Evolutionary conservation across 2,113 vertebrate genomes (phyloP).

Genomic region (Accipiter virgatus): DNA sequence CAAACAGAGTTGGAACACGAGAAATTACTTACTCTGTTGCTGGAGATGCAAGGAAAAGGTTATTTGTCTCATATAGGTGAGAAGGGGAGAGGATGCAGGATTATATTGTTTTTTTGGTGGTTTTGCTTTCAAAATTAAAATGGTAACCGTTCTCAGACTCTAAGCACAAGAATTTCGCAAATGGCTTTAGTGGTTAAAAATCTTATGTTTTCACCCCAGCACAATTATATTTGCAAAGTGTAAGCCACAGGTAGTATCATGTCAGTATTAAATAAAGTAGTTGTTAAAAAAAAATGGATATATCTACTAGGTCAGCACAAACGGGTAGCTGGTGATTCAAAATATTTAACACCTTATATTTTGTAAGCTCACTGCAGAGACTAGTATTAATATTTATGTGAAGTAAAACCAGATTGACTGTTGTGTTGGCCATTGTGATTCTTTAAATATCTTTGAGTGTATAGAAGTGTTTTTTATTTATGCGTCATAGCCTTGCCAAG

Average conservation of each 20-base stretch:
- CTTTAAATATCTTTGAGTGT: not conserved
- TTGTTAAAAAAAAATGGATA: not conserved
- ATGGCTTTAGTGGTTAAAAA: not conserved
- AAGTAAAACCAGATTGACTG: not conserved
- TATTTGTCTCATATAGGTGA: not conserved
- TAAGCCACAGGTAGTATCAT: not conserved
- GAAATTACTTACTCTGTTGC: not conserved
- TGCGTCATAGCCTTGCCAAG: not conserved
- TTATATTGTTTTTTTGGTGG: not conserved
- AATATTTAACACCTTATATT: not conserved
- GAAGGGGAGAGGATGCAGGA: not conserved
- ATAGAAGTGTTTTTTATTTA: not conserved
- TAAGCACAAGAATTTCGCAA: not conserved
- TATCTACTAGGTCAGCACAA: not conserved
- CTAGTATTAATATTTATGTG: not conserved
- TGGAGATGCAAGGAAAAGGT: not conserved
- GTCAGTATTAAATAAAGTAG: not conserved
- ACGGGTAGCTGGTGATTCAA: not conserved
- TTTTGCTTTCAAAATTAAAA: not conserved
- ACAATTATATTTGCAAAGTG: not conserved
- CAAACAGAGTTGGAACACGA: not conserved
- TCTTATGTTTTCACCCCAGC: not conserved
- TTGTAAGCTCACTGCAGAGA: not conserved
- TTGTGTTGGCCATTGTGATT: not conserved
- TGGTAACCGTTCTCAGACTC: not conserved